Evolutionary conservation across 2,797 vertebrate species (phyloP).

Genomic region (Gobio occitaniae): DNA sequence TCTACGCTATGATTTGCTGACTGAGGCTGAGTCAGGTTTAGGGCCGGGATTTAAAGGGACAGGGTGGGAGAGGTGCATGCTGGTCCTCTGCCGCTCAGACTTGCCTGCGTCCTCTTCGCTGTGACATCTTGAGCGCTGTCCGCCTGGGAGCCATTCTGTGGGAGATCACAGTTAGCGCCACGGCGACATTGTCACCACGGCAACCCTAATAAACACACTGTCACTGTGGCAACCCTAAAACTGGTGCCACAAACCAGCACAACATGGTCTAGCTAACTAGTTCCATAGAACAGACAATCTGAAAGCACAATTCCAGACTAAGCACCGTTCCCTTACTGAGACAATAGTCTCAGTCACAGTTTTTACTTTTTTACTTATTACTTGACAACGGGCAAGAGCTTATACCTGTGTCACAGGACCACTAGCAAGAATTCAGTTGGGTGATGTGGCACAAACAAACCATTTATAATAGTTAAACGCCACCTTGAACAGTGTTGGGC

Average conservation of each 20-base stretch:
- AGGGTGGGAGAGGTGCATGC: slow-evolving; percentile 67
- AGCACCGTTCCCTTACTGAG: not conserved
- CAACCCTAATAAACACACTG: slow-evolving; percentile 50
- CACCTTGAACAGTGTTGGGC: not conserved
- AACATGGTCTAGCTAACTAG: too few relatives aligned
- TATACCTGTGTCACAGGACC: not conserved
- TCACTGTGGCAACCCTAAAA: slow-evolving; percentile 11
- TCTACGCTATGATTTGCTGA: slow-evolving; percentile 33
- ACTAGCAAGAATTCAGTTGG: not conserved
- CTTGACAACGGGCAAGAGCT: not conserved
- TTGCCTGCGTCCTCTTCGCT: slow-evolving; percentile 84
- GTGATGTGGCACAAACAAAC: not conserved
- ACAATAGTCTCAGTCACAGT: not conserved
- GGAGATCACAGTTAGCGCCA: slow-evolving; percentile 80
- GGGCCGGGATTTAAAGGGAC: slow-evolving; percentile 49
- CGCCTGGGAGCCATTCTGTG: slow-evolving; percentile 77
- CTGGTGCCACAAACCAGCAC: too few relatives aligned
- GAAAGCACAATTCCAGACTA: not conserved
- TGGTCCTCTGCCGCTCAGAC: slow-evolving; percentile 76
- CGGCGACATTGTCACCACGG: slow-evolving; percentile 58
- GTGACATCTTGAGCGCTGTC: slow-evolving; percentile 80
- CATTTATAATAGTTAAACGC: not conserved
- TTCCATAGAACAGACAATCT: too few relatives aligned
- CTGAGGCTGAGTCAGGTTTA: slow-evolving; percentile 42
- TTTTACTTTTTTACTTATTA: not conserved